These are phyloP conservation scores for Papilio machaon DNA, from an alignment of 1,140 invertebrate genomes.

Conservation along the genomic window DNA sequence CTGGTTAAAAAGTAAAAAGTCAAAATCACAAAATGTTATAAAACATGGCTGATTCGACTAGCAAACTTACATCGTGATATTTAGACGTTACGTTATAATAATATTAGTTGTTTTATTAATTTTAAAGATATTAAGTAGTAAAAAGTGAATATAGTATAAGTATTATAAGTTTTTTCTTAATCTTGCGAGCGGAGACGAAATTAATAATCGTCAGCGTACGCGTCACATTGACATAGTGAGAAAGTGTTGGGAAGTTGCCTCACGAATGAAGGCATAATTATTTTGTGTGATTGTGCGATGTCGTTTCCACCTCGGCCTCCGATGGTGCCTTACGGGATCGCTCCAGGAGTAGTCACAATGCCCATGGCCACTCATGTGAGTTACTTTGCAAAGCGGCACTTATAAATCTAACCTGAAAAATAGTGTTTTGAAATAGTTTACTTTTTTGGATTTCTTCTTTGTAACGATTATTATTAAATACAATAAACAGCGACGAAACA, in stretches of 20 bases:
- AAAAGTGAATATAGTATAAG: constrained; percentile 24
- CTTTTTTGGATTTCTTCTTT: not conserved
- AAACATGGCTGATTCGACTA: constrained; percentile 51
- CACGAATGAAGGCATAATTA: constrained; percentile 47
- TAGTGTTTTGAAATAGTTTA: constrained; percentile 22
- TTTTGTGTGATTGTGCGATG: constrained; percentile 56
- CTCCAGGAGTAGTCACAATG: constrained; percentile 76
- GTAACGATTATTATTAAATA: not conserved
- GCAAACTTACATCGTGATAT: constrained; percentile 43
- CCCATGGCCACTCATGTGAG: constrained; percentile 76
- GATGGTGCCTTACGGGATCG: constrained; percentile 72
- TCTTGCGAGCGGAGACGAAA: constrained; percentile 1
- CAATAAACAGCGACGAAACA: not conserved
- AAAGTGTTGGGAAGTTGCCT: constrained; percentile 7
- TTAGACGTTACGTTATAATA: constrained; percentile 40
- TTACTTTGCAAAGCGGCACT: constrained; percentile 42
- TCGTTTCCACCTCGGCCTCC: constrained; percentile 76
- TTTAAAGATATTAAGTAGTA: constrained; percentile 19
- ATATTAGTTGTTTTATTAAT: constrained; percentile 25
- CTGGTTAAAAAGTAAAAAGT: constrained; percentile 4
- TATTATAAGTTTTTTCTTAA: constrained; percentile 11
- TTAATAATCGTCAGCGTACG: constrained; percentile 36
- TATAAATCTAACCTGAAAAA: constrained; percentile 37
- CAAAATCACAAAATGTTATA: constrained; percentile 37
- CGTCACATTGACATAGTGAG: constrained; percentile 43